phyloP scores from a whole-genome alignment of 2,888 invertebrate species.

The Drosophila pseudotakahashii region DNA sequence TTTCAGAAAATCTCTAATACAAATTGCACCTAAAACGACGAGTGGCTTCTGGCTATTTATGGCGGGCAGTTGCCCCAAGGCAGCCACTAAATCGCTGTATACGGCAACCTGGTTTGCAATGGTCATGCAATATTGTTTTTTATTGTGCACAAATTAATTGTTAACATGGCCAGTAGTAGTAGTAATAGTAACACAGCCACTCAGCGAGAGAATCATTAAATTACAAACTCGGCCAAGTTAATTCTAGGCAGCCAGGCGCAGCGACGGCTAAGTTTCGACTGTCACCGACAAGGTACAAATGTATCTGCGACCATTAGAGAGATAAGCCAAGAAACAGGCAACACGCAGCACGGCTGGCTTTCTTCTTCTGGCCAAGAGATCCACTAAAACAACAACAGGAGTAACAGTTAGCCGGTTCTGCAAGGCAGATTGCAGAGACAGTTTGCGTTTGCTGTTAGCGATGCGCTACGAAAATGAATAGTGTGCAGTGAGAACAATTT shows the following conservation, averaged over 20 bases:
- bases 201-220: slow-evolving; percentile 58
- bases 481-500: slow-evolving; percentile 15
- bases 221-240: slow-evolving; percentile 31
- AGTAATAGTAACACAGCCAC: slow-evolving; percentile 8
- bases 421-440: slow-evolving; percentile 64
- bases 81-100: slow-evolving; percentile 50
- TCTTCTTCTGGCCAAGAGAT: slow-evolving; percentile 39
- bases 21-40: slow-evolving; percentile 54
- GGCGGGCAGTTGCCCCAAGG: slow-evolving; percentile 46
- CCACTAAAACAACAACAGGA: slow-evolving; percentile 30
- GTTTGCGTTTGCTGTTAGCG: slow-evolving; percentile 36
- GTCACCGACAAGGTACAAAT: slow-evolving; percentile 63
- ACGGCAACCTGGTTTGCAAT: slow-evolving; percentile 70
- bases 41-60: slow-evolving; percentile 45
- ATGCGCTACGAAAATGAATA: slow-evolving; percentile 64
- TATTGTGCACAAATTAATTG: slow-evolving; percentile 60
- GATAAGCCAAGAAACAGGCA: slow-evolving; percentile 57
- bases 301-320: slow-evolving; percentile 54
- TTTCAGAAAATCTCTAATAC: slow-evolving; percentile 44
- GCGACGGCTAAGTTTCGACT: slow-evolving; percentile 48
- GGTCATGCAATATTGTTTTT: slow-evolving; percentile 52
- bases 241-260: slow-evolving; percentile 47
- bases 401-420: slow-evolving; percentile 74
- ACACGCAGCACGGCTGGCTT: slow-evolving; percentile 34
- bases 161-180: slow-evolving; percentile 46